Base-by-base conservation (phyloP, 2,888 invertebrate genomes). In the Eucera pruinosa region DNA sequence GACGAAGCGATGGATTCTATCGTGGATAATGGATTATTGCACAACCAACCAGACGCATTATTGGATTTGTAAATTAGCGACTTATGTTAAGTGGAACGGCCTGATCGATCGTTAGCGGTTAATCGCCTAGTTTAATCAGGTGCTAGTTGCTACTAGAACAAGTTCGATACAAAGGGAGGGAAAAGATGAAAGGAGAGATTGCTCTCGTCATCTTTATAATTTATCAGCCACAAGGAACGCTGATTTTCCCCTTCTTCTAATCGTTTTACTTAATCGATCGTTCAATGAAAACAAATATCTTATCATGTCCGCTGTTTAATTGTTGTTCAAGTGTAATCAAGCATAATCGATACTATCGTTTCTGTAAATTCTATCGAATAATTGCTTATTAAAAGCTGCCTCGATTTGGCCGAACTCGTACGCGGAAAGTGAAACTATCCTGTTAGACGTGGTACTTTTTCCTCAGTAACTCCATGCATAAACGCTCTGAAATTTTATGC, bases 121-220 rank as follows among this genome's bases (percentile, higher is more conserved):
- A 82, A 84, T 82, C 78, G 57, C 27, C 64, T 47, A 61, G 71
- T 73, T 80, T 80, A 80, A 83, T 82, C 70, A 75, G 62, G 67
- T 58, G 61, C 58, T 65, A 57, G 25, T 33, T 20, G 58, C 23
- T 43, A 27, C 30, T 39, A 47, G 33, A 50, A 39, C 48, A 60
- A 30, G 33, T 54, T 9, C 50, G 25, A 25, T 20, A 25, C n/a
- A 13, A 20, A 15, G 4, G 4, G 3, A 15, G 20, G 30, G 5
- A 47, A 2, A 0, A n/a, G 9, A 4, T 6, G 9, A 5, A 20
- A 5, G 25, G 7, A 7, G 23, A 20, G 18, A 13, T 54, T 18
- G 43, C 5, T 13, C 41, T 27, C 23, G 25, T 57, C 57, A 33
- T 77, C 60, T 41, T 64, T 66, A 68, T 70, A 71, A 71, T 74